phyloP scores from a whole-genome alignment of 2,797 vertebrate species.

The Ambastaia sidthimunki region DNA sequence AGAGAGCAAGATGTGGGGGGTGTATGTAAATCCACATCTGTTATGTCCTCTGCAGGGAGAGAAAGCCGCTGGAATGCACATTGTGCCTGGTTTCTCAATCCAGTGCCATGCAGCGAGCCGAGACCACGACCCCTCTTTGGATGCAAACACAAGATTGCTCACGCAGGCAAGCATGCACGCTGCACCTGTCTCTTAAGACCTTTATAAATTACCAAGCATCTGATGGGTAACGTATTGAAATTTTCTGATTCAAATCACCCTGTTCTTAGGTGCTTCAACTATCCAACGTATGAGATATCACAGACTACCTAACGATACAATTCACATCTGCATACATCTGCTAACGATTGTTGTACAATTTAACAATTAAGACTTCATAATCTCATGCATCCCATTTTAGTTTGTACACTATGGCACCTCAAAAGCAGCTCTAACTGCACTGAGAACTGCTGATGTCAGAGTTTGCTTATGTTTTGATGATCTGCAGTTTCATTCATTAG shows the following conservation, averaged over 20 bases:
- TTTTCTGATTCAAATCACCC: background rate
- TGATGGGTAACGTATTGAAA: slow-evolving; percentile 19
- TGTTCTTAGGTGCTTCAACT: background rate
- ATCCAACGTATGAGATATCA: too few relatives aligned
- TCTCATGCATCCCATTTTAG: too few relatives aligned
- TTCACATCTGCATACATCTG: background rate
- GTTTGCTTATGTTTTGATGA: too few relatives aligned
- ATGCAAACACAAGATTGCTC: slow-evolving; percentile 39
- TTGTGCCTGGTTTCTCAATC: slow-evolving; percentile 51
- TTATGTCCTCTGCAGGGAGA: slow-evolving; percentile 58
- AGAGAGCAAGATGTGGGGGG: slow-evolving; percentile 58
- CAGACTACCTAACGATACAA: too few relatives aligned
- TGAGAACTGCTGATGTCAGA: too few relatives aligned
- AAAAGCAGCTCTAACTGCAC: too few relatives aligned
- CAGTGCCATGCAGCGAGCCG: slow-evolving; percentile 43
- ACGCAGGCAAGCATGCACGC: slow-evolving; percentile 22
- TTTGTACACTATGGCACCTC: too few relatives aligned
- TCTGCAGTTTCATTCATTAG: too few relatives aligned
- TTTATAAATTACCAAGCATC: background rate
- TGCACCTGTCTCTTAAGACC: slow-evolving; percentile 23
- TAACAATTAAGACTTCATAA: too few relatives aligned
- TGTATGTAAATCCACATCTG: slow-evolving; percentile 66
- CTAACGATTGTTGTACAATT: too few relatives aligned
- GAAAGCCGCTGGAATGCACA: slow-evolving; percentile 55
- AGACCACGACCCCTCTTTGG: slow-evolving; percentile 53